Evolutionary conservation across 2,888 invertebrate species (phyloP), one percentile per base, ranked within the genome.

Genomic region (Metacarcinus magister): DNA sequence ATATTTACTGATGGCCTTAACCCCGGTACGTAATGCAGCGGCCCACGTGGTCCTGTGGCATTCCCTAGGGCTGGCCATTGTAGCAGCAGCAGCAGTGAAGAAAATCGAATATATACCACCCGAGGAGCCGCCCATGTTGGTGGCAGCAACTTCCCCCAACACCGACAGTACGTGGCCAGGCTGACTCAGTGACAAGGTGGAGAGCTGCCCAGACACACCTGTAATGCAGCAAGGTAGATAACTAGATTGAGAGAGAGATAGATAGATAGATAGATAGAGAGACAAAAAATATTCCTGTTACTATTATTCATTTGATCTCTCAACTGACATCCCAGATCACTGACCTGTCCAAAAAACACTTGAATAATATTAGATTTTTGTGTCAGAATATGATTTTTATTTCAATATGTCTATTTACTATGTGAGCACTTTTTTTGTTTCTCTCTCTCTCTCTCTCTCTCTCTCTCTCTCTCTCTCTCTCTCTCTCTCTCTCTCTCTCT

Each of bases 41-140:
- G 98, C 97, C 98, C 98, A 98, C 0, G 43, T 82, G 32, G 60
- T 94, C 28, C 89, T 92, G 67, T 87, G 67, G 48, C 90, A 5
- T 90, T 23, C 54, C 8, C 28, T 19, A 23, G 92, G 43, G 4
- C 46, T 19, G 10, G 89, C 32, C 13, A 96, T 19, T 13, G 89
- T 32, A 91, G 82, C 93, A 0, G 98, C 98, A 0, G 98, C 98
- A 0, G 98, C 98, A 2, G 98, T 98, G 96, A 99, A 98, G 96
- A 99, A 98, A 96, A 99, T 98, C 96, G 98, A 98, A 98, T 99
- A 99, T 91, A 99, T 98, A 0, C 98, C 99, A 0, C 99, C 99
- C 0, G 98, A 98, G 0, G 98, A 98, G 0, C 99, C 99, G 0
- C 98, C 99, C 98, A 99, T 98, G 92, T 98, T 98, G 32, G 98